Evolutionary conservation across 1,140 invertebrate species (phyloP), one percentile per base, ranked within the genome.

Genomic region (Adoxophyes honmai): DNA sequence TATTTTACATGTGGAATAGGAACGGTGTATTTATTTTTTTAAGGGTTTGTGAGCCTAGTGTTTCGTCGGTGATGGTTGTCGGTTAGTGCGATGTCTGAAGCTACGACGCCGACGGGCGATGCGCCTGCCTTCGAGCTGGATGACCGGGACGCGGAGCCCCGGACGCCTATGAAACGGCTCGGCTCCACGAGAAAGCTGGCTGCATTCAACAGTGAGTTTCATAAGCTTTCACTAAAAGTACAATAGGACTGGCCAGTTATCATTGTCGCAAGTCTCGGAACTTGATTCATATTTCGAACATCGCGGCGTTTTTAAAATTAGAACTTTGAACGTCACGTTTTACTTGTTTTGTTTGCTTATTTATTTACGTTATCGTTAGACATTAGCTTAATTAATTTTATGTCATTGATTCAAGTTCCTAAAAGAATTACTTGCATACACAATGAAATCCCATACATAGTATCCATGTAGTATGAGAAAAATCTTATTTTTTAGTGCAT

Each of bases 181-280:
- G 94, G 94, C 70, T 95, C 94, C 52, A 94, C 94, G 9, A 92
- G 94, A 73, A 95, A 95, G 84, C 89, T 95, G 56, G 90, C 94
- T 11, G 91, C 94, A 56, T 95, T 94, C 69, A 95, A 93, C 77
- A 95, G 94, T 95, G 87, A 94, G 94, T 93, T 42, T 13, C 18
- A 37, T 2, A 42, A 35, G 16, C 15, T 55, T 11, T 53, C 8
- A 58, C 42, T 48, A 21, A 1, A 11, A 18, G 9, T 10, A 28
- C 16, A 7, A 28, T 21, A 48, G 42, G 16, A 48, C 21, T 33
- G 42, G 42, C 42, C 21, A 18, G 42, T 33, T 48, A 16, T 1
- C 18, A 6, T 18, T 48, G 42, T 8, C n/a, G n/a, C n/a, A n/a
- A n/a, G n/a, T n/a, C 7, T 10, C 11, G 21, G 4, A 15, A 14